Evolutionary conservation across 2,888 invertebrate species (phyloP), one percentile per base, ranked within the genome.

Genomic region (Physocephala rufipes): DNA sequence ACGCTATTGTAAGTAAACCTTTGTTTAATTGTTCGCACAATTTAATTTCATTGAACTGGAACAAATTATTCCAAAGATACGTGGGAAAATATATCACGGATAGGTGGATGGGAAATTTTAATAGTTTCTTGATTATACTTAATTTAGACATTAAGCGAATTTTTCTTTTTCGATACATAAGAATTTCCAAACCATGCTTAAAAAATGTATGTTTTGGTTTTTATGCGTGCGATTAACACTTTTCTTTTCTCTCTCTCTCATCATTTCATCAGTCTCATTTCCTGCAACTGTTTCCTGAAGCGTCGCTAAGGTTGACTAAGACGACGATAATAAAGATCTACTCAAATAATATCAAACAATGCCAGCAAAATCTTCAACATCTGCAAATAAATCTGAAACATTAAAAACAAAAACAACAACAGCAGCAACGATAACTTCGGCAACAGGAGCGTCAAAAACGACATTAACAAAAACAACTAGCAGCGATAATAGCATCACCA

Each of bases 321-420:
- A 36, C 36, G 36, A 36, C 36, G 36, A 36, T 9, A 36, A 59
- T n/a, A n/a, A n/a, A 47, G 49, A 51, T 30, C 49, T 15, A 19
- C 51, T 47, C n/a, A n/a, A n/a, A n/a, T n/a, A n/a, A 9, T 36
- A 36, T 4, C 30, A 51, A 62, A 69, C 26, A 62, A 69, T 69
- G 68, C 62, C 68, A 69, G 26, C 49, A 51, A 62, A 62, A 58
- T 7, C 62, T 62, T 45, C 53, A 26, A 53, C 62, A 9, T 9
- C 62, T 16, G 19, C 28, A 36, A 51, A 4, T 19, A 64, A 30
- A 53, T 7, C 58, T 28, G 13, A 21, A 24, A 55, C 55, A 19
- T 5, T 7, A 58, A 58, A 30, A 53, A 15, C 58, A 30, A 24
- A 21, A 24, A 55, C 55, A 19, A 21, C n/a, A 58, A 58, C 58